Conservation (phyloP, 2,113 vertebrate genomes). For the Zapus hudsonius region DNA sequence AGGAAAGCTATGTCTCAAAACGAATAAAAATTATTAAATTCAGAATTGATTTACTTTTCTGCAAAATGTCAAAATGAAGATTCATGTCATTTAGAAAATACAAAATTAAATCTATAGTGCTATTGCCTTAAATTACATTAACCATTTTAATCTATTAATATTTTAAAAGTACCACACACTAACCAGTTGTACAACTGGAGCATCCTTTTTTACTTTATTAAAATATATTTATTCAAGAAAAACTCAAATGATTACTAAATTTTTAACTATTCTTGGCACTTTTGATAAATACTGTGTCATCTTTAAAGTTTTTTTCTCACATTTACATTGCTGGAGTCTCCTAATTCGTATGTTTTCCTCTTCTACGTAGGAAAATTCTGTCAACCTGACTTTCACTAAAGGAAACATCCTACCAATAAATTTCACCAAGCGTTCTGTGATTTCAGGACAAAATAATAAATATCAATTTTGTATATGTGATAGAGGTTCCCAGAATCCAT, state of each 20-base stretch:
- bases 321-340: background rate
- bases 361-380: background rate
- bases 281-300: background rate
- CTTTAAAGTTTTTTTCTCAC: background rate
- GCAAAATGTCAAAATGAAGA: background rate
- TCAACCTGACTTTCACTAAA: background rate
- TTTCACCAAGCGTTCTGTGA: constrained; percentile 25
- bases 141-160: background rate
- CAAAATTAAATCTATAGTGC: background rate
- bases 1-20: background rate
- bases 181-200: no score
- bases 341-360: background rate
- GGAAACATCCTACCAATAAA: background rate
- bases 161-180: no score
- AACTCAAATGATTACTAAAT: background rate
- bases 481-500: constrained; percentile 37
- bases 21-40: background rate
- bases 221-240: background rate
- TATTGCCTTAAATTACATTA: background rate
- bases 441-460: constrained; percentile 5
- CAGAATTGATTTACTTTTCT: background rate
- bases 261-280: background rate
- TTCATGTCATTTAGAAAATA: background rate
- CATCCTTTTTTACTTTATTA: background rate
- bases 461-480: constrained; percentile 50